Evolutionary conservation across 1,140 invertebrate species (phyloP).

Genomic region (Probaryconus sp.): DNA sequence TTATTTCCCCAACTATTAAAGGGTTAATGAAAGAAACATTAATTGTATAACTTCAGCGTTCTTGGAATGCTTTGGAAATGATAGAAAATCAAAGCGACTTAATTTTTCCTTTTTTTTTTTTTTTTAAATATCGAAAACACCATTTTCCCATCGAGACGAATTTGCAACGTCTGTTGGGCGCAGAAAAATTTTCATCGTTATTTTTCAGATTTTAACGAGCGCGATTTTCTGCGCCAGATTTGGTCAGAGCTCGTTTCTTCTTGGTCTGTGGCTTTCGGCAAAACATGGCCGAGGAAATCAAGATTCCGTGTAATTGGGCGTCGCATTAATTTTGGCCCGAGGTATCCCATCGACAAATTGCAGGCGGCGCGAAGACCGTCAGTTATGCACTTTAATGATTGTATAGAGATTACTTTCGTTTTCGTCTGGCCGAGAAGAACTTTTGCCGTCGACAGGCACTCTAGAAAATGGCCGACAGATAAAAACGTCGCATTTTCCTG

Average conservation of each 20-base stretch:
- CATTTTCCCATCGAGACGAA: too few relatives aligned
- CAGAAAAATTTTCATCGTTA: too few relatives aligned
- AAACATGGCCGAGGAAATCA: slow-evolving; percentile 20
- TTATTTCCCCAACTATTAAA: slow-evolving; percentile 9
- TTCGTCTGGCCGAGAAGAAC: slow-evolving; percentile 38
- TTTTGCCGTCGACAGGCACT: slow-evolving; percentile 32
- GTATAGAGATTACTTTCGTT: slow-evolving; percentile 45
- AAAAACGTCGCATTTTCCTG: slow-evolving; percentile 38
- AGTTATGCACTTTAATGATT: slow-evolving; percentile 44
- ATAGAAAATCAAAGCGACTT: too few relatives aligned
- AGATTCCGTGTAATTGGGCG: slow-evolving; percentile 36
- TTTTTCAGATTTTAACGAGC: too few relatives aligned
- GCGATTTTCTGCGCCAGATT: slow-evolving; percentile 10
- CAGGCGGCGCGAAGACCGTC: slow-evolving; percentile 10
- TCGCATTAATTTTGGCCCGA: slow-evolving; percentile 41
- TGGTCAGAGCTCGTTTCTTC: background rate
- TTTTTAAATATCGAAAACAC: too few relatives aligned
- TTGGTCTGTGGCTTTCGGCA: background rate
- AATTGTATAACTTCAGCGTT: slow-evolving; percentile 25
- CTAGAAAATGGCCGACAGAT: slow-evolving; percentile 42
- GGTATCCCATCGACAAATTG: slow-evolving; percentile 37
- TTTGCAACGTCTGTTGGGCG: too few relatives aligned
- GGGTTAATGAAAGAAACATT: slow-evolving; percentile 11
- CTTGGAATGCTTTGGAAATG: slow-evolving; percentile 3
- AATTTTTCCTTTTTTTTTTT: too few relatives aligned